phyloP scores from a whole-genome alignment of 2,113 vertebrate genomes.

The Eptesicus fuscus region DNA sequence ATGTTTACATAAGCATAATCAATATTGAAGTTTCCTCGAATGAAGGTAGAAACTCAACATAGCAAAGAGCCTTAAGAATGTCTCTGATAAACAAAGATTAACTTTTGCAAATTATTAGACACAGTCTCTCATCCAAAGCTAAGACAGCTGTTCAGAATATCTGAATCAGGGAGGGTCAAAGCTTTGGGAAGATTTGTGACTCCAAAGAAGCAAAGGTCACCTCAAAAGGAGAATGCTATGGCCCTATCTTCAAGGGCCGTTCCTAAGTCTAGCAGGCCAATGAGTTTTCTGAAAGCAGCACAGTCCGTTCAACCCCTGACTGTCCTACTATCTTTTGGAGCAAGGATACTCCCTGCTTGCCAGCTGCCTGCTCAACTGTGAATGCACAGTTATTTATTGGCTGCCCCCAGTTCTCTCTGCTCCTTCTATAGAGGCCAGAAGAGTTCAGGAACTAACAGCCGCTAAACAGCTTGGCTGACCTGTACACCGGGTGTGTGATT shows the following conservation, averaged over 20 bases:
- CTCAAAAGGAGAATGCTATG: neutral
- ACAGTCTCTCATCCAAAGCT: neutral
- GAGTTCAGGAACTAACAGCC: slow-evolving; percentile 32
- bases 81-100: neutral
- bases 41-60: neutral
- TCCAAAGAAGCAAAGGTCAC: neutral
- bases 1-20: neutral
- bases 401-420: slow-evolving; percentile 32
- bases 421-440: slow-evolving; percentile 29
- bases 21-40: neutral
- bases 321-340: slow-evolving; percentile 35
- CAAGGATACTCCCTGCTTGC: neutral
- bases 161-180: neutral
- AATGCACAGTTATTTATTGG: slow-evolving; percentile 20
- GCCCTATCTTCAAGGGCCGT: neutral
- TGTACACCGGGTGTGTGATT: neutral
- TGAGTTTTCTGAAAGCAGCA: slow-evolving; percentile 4
- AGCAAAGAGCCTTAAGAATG: neutral
- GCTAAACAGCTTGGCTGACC: slow-evolving; percentile 54
- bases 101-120: neutral
- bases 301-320: neutral
- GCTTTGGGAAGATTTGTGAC: neutral
- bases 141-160: neutral
- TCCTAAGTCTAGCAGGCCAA: neutral
- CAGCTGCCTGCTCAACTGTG: slow-evolving; percentile 12